phyloP scores from a whole-genome alignment of 2,888 invertebrate genomes.

The Creontiades dilutus region DNA sequence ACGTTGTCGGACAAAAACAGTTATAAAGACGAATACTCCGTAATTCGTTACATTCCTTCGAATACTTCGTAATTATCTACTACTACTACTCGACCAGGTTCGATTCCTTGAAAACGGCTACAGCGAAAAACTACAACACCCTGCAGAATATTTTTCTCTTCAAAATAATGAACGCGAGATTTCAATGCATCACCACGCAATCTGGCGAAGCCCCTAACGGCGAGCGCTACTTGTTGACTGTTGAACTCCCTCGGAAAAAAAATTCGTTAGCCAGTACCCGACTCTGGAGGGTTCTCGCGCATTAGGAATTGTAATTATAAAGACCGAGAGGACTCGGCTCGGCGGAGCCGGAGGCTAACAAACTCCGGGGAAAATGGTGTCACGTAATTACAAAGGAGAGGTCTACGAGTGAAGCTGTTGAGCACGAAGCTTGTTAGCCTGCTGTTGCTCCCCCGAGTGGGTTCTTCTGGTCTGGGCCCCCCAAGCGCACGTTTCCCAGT shows the following conservation, averaged over 20 bases:
- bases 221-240: conserved; percentile 7
- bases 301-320: conserved; percentile 22
- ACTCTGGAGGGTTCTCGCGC: not conserved
- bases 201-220: too few species aligned
- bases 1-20: too few species aligned
- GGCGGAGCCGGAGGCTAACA: conserved; percentile 51
- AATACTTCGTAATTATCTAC: too few species aligned
- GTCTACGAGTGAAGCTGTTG: conserved; percentile 58
- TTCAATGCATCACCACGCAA: not conserved
- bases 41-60: too few species aligned
- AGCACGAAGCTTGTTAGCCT: conserved; percentile 67
- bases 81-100: too few species aligned
- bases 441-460: conserved; percentile 62
- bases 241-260: conserved; percentile 12
- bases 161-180: not conserved
- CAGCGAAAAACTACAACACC: too few species aligned
- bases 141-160: not conserved
- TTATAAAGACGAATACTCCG: too few species aligned
- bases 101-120: too few species aligned
- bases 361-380: not conserved
- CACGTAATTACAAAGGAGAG: conserved; percentile 56
- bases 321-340: not conserved
- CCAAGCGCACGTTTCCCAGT: conserved; percentile 60
- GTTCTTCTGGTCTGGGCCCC: conserved; percentile 1
- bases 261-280: conserved; percentile 19